A percentile compares a stretch with the other conserved stretches of the same genome.
These are phyloP conservation scores for Peribatodes rhomboidaria DNA, from an alignment of 2,888 invertebrate species.

Conservation along the genomic window DNA sequence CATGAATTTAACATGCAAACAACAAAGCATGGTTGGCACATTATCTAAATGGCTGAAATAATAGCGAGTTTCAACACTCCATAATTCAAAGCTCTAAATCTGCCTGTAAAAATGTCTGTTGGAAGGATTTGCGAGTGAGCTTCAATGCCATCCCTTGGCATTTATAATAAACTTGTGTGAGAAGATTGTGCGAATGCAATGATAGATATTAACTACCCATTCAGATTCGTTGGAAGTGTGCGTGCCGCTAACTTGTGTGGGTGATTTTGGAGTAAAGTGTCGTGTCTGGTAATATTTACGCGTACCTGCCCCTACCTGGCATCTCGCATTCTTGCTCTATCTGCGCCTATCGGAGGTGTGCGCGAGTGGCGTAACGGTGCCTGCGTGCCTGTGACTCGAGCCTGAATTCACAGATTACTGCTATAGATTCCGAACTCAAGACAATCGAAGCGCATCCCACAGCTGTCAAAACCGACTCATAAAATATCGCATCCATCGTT, in stretches of 20 bases:
- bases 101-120: slow-evolving; percentile 16
- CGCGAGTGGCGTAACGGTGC: slow-evolving; percentile 73
- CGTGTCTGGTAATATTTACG: slow-evolving; percentile 41
- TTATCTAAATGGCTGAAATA: slow-evolving; percentile 28
- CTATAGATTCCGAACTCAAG: background rate
- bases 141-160: slow-evolving; percentile 28
- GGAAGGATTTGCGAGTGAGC: slow-evolving; percentile 14
- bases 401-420: slow-evolving; percentile 51
- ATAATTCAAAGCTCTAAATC: slow-evolving; percentile 19
- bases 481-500: too few relatives aligned
- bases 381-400: slow-evolving; percentile 58
- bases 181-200: slow-evolving; percentile 9
- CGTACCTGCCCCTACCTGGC: slow-evolving; percentile 75
- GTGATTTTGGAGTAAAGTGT: slow-evolving; percentile 40
- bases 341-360: slow-evolving; percentile 66
- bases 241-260: slow-evolving; percentile 31
- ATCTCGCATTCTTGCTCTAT: slow-evolving; percentile 80
- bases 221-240: slow-evolving; percentile 17
- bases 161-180: slow-evolving; percentile 21
- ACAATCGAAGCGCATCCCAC: background rate
- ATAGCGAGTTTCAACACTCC: slow-evolving; percentile 22
- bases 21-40: slow-evolving; percentile 23
- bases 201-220: slow-evolving; percentile 14
- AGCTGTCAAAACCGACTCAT: too few relatives aligned
- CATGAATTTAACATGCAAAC: slow-evolving; percentile 38